Evolutionary conservation across 2,113 vertebrate genomes (phyloP).

Genomic region (Poecilia latipinna): DNA sequence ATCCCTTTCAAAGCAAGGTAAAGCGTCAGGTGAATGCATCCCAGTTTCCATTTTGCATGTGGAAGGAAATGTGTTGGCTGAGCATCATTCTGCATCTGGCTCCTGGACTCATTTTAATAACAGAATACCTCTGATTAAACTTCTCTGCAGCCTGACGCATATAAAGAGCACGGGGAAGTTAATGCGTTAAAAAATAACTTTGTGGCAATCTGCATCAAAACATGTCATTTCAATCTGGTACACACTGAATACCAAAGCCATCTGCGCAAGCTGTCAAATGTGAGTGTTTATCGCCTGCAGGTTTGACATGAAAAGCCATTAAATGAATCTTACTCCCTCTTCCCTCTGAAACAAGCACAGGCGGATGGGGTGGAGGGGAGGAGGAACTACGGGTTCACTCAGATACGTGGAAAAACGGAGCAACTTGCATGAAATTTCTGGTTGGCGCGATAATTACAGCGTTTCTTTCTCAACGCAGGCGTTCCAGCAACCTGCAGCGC

Average conservation of each 20-base stretch:
- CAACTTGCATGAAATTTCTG: constrained; percentile 5
- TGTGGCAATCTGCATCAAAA: constrained; percentile 1
- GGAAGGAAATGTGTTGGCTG: not conserved
- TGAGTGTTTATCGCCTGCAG: constrained; percentile 32
- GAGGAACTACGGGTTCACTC: not conserved
- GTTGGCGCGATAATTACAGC: not conserved
- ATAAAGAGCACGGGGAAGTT: constrained; percentile 3
- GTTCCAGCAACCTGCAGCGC: not conserved
- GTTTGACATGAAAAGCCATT: constrained; percentile 36
- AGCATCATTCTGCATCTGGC: not conserved
- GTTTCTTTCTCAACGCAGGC: not conserved
- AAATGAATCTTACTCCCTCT: constrained; percentile 19
- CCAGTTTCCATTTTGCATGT: not conserved
- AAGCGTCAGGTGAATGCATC: no score
- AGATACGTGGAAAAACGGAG: not conserved
- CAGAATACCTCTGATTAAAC: not conserved
- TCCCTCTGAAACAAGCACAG: constrained; percentile 13
- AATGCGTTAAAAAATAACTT: not conserved
- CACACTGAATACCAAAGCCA: constrained; percentile 7
- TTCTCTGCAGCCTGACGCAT: not conserved
- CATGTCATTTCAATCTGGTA: constrained; percentile 18
- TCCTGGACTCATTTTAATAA: no score
- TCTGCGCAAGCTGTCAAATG: constrained; percentile 4
- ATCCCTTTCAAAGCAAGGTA: no score
- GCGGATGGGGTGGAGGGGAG: not conserved